Base-by-base conservation (phyloP, 2,888 invertebrate genomes). In the Idaea dimidiata region DNA sequence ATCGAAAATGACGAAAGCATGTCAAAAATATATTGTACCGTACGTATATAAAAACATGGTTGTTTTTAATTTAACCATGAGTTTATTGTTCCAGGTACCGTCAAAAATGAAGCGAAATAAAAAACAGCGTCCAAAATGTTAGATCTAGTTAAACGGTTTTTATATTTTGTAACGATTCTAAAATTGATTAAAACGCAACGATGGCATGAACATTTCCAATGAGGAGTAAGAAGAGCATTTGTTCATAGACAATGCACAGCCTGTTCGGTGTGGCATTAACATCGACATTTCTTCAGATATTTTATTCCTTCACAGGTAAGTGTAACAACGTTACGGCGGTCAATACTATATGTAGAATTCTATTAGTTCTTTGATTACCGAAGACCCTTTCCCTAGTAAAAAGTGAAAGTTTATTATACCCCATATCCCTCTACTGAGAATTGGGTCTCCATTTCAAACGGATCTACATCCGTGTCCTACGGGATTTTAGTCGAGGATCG, bases 241-340 rank as follows among this genome's bases (percentile, higher is more conserved):
- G 82, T 75, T 75, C 81, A 78, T 91, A 90, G 91, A 91, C 88
- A 87, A 91, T 91, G 91, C 85, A 83, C 85, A 85, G 83, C 79
- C 83, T 90, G 82, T 80, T 89, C 73, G 80, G 82, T 81, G 82
- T 84, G 81, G 86, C 87, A 81, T 86, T 82, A 78, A 82, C 82
- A 80, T 88, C 90, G 77, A 89, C 88, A 72, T 71, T 91, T 78
- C 79, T 91, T 77, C 91, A 91, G 76, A 82, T 90, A 82, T 76
- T 91, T 57, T 74, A 88, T 65, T 88, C 84, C 65, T 82, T 85
- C 70, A 78, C 90, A 78, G 89, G 91, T 91, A 81, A 80, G 78
- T 61, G 63, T 43, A 0, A 10, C 32, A 10, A 8, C 10, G 43
- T 43, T 43, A 43, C 43, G 43, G 43, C 10, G 43, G 43, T 43